Percentiles rank a stretch among this genome's conserved stretches.
These are phyloP conservation scores for Bacillus rossius DNA, from an alignment of 1,140 invertebrate genomes.

Conservation along the genomic window DNA sequence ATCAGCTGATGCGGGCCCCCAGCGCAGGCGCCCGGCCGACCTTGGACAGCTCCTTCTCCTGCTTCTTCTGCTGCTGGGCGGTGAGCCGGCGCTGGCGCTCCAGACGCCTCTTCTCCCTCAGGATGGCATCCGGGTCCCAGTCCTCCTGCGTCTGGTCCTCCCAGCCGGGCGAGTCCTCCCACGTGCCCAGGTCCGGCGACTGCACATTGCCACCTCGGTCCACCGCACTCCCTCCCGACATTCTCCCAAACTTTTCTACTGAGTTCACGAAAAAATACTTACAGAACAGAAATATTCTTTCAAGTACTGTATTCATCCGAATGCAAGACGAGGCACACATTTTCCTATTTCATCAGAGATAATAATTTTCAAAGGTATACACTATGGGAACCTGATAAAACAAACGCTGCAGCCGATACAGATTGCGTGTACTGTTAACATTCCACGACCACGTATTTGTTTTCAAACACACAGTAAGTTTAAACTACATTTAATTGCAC, in stretches of 20 bases:
- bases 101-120: conserved; percentile 13
- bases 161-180: conserved; percentile 17
- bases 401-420: too few species aligned
- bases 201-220: too few species aligned
- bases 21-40: conserved; percentile 1
- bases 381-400: too few species aligned
- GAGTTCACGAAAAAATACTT: not conserved
- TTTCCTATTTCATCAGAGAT: too few species aligned
- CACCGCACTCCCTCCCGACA: too few species aligned
- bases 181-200: conserved; percentile 12
- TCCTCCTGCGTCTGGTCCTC: conserved; percentile 17
- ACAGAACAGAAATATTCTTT: not conserved
- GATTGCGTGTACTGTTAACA: too few species aligned
- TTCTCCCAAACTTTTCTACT: not conserved
- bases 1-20: conserved; percentile 16
- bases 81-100: conserved; percentile 13
- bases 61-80: conserved; percentile 9
- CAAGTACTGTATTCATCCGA: too few species aligned
- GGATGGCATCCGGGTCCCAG: conserved; percentile 12
- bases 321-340: too few species aligned
- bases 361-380: too few species aligned
- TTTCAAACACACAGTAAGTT: too few species aligned
- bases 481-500: too few species aligned
- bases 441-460: too few species aligned
- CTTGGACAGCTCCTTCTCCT: conserved; percentile 12